Evolutionary conservation across 2,113 vertebrate species (phyloP).

Genomic region (Abramis brama): DNA sequence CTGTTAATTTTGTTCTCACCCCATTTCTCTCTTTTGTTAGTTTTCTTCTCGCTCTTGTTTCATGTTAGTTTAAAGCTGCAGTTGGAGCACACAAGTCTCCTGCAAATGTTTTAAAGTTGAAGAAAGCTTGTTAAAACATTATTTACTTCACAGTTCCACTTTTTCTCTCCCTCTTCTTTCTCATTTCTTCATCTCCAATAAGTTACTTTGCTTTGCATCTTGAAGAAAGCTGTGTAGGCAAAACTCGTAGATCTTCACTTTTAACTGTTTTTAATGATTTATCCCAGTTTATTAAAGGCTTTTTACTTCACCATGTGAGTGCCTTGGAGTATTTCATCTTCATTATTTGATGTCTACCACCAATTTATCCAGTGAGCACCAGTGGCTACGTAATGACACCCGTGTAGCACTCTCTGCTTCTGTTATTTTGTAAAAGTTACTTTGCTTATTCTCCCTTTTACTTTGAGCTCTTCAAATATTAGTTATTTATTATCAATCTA

Average conservation of each 20-base stretch:
- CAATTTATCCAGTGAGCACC: no score
- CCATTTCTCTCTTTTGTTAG: not conserved
- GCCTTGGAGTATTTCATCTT: no score
- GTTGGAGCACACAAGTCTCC: constrained; percentile 62
- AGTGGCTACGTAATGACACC: no score
- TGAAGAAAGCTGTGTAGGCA: no score
- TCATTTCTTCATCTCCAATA: constrained; percentile 31
- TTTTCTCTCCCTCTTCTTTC: not conserved
- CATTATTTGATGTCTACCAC: no score
- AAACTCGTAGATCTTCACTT: no score
- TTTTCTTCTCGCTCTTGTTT: not conserved
- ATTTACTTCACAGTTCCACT: constrained; percentile 24
- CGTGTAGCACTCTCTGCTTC: no score
- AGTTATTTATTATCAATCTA: not conserved
- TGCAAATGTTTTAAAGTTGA: constrained; percentile 66
- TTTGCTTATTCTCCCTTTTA: not conserved
- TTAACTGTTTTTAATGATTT: no score
- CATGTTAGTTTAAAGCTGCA: not conserved
- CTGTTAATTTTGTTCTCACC: not conserved
- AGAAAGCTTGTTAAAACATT: constrained; percentile 67
- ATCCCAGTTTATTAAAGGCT: no score
- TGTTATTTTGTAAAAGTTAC: not conserved
- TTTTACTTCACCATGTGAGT: no score
- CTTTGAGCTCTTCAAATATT: not conserved
- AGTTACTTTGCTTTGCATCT: not conserved